Evolutionary conservation across 2,888 invertebrate species (phyloP).

Genomic region (Chrysolina americana): DNA sequence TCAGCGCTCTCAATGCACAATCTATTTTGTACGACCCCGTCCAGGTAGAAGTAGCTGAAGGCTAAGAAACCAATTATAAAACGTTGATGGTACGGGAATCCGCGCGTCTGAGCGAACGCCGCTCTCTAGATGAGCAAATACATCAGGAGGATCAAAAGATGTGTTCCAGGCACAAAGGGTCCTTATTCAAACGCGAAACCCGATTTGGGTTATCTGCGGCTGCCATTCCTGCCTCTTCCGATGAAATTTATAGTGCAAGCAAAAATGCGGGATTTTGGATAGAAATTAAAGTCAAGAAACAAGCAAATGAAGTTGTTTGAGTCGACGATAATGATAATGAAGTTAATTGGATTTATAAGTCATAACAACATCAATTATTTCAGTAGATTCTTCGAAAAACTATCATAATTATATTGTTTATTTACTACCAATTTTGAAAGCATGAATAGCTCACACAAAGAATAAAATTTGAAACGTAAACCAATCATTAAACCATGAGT

Average conservation of each 20-base stretch:
- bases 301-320: too few species aligned
- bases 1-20: not conserved
- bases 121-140: conserved; percentile 57
- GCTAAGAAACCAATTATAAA: conserved; percentile 33
- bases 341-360: too few species aligned
- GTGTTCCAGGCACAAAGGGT: conserved; percentile 64
- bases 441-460: too few species aligned
- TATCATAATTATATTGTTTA: too few species aligned
- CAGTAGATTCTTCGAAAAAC: too few species aligned
- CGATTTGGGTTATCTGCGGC: conserved; percentile 67
- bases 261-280: not conserved
- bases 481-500: too few species aligned
- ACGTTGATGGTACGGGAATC: conserved; percentile 9
- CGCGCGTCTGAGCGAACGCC: conserved; percentile 17
- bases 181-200: conserved; percentile 67
- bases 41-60: conserved; percentile 16
- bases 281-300: too few species aligned
- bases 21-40: not conserved
- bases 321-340: too few species aligned
- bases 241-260: not conserved
- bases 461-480: too few species aligned
- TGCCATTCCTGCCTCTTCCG: conserved; percentile 51
- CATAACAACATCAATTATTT: too few species aligned
- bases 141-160: conserved; percentile 68
- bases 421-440: too few species aligned